Percentiles rank a stretch among this genome's conserved stretches.
Conservation (phyloP, 2,888 invertebrate genomes). For the Tenthredo distinguenda region DNA sequence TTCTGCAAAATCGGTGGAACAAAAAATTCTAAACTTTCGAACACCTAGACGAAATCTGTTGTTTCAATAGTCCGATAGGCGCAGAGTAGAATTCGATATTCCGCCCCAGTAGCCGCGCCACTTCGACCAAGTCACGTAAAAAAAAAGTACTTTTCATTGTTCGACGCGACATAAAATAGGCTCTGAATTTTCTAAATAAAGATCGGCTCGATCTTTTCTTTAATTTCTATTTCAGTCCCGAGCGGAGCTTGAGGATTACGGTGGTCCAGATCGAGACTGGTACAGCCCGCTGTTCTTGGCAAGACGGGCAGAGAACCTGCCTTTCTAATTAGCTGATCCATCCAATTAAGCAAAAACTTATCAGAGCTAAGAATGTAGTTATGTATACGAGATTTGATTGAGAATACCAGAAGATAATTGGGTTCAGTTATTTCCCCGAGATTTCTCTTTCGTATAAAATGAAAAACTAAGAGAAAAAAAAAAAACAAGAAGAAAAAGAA, state of each 20-base stretch:
- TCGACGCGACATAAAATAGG: background rate
- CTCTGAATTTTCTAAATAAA: background rate
- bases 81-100: background rate
- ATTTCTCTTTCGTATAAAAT: background rate
- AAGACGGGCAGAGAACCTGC: background rate
- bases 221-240: background rate
- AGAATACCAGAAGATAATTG: background rate
- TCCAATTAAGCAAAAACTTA: background rate
- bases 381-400: background rate
- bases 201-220: background rate
- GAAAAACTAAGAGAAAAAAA: background rate
- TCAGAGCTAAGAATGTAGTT: background rate
- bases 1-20: background rate
- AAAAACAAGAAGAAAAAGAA: background rate
- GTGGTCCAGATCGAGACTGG: background rate
- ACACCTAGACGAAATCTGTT: background rate
- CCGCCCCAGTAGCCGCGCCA: background rate
- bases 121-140: background rate
- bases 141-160: background rate
- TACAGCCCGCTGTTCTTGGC: background rate
- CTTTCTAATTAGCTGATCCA: background rate
- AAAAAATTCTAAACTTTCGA: background rate
- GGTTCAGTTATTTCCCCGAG: background rate
- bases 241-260: slow-evolving; percentile 1
- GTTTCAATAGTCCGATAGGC: background rate